A percentile compares a stretch with the other conserved stretches of the same genome.
These are phyloP conservation scores for Hybognathus amarus DNA, from an alignment of 2,797 vertebrate species.

Conservation along the genomic window DNA sequence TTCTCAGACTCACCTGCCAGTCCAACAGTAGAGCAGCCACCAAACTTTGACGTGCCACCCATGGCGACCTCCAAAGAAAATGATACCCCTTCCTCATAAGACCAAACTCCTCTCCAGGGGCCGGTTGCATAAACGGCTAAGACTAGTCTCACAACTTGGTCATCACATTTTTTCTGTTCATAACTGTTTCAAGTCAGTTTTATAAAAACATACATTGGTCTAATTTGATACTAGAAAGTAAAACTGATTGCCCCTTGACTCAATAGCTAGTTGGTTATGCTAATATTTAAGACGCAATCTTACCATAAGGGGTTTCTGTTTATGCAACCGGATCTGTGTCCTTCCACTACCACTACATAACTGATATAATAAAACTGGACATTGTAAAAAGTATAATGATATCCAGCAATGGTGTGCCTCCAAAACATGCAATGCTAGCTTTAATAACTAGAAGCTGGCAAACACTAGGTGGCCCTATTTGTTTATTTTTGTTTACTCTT, in stretches of 20 bases:
- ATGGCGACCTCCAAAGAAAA: background rate
- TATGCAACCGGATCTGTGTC: background rate
- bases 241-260: too few species aligned
- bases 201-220: too few species aligned
- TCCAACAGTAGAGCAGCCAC: slow-evolving; percentile 19
- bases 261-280: too few species aligned
- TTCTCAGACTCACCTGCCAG: slow-evolving; percentile 36
- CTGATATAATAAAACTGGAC: background rate
- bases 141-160: too few species aligned
- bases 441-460: background rate
- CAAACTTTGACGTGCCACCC: background rate
- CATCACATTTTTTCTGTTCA: too few species aligned
- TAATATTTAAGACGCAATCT: too few species aligned
- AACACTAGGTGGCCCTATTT: slow-evolving; percentile 44
- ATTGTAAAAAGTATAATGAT: background rate
- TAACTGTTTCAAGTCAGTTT: too few species aligned
- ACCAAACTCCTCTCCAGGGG: background rate
- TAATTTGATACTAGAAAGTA: too few species aligned
- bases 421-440: background rate
- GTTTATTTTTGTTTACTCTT: background rate
- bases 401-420: background rate
- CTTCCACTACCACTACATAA: slow-evolving; percentile 13
- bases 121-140: too few species aligned
- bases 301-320: too few species aligned
- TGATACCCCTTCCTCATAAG: background rate